phyloP scores from a whole-genome alignment of 2,888 invertebrate species.

The Atrina japonica region DNA sequence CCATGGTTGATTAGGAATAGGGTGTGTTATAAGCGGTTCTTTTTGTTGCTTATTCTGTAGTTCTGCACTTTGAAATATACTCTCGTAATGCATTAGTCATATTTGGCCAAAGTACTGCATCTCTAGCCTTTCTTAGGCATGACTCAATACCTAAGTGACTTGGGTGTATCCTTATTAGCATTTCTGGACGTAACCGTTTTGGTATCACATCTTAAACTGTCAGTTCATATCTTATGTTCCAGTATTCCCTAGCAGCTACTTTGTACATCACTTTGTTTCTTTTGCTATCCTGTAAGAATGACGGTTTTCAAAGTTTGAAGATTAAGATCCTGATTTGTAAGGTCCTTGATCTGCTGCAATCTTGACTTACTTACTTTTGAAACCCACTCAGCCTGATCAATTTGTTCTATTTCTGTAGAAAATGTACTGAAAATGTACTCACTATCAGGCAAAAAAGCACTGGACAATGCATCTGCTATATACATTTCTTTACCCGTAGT shows the following conservation, averaged over 20 bases:
- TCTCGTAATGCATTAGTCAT: conserved; percentile 14
- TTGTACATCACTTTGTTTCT: neutral
- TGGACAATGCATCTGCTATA: conserved; percentile 52
- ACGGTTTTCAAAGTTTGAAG: too few relatives aligned
- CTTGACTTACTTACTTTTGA: too few relatives aligned
- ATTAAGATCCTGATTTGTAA: too few relatives aligned
- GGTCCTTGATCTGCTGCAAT: too few relatives aligned
- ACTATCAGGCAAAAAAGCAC: conserved; percentile 39
- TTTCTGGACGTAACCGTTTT: conserved; percentile 8
- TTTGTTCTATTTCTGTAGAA: neutral
- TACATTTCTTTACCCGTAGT: conserved; percentile 41
- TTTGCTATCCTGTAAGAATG: conserved; percentile 18
- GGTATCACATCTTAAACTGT: conserved; percentile 38
- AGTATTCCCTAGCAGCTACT: conserved; percentile 9
- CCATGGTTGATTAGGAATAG: conserved; percentile 39
- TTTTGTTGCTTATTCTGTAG: conserved; percentile 38
- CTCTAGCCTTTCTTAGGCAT: conserved; percentile 5
- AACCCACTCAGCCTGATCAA: neutral
- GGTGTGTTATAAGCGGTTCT: conserved; percentile 39
- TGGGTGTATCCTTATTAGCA: conserved; percentile 7
- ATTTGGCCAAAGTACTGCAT: conserved; percentile 13
- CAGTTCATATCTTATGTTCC: conserved; percentile 33
- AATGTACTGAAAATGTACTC: conserved; percentile 13
- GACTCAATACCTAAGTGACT: conserved; percentile 11
- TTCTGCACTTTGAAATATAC: too few relatives aligned